phyloP scores from a whole-genome alignment of 2,797 vertebrate species.

The Distichodus sexfasciatus region DNA sequence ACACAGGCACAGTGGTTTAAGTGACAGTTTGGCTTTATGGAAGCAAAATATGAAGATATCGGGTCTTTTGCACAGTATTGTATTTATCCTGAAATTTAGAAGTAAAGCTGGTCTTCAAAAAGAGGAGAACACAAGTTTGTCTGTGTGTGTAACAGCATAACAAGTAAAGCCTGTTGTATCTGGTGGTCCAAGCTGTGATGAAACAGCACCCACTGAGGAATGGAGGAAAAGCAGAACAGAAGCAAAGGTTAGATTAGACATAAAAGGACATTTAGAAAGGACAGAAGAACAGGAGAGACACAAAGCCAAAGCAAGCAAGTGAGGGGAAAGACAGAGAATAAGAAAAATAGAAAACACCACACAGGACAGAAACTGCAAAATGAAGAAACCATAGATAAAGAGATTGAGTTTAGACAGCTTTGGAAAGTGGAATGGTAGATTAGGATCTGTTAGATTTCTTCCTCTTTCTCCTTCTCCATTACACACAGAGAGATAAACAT shows the following conservation, averaged over 20 bases:
- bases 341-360: neutral
- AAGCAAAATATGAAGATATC: too few relatives aligned
- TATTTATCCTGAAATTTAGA: too few relatives aligned
- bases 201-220: neutral
- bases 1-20: too few relatives aligned
- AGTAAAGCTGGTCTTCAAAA: too few relatives aligned
- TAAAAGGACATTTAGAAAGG: neutral
- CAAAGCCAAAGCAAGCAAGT: neutral
- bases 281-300: slow-evolving; percentile 8
- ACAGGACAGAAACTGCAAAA: neutral
- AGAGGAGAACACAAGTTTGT: too few relatives aligned
- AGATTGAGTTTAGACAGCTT: too few relatives aligned
- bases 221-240: slow-evolving; percentile 14
- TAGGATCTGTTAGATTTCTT: too few relatives aligned
- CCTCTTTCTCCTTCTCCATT: too few relatives aligned
- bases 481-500: neutral
- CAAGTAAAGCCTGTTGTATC: slow-evolving; percentile 34
- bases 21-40: too few relatives aligned
- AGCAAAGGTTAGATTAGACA: slow-evolving; percentile 8
- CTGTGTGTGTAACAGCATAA: slow-evolving; percentile 2
- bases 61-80: too few relatives aligned
- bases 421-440: neutral
- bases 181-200: slow-evolving; percentile 36
- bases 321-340: neutral
- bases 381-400: neutral